A percentile compares a stretch with the other conserved stretches of the same genome.
These are phyloP conservation scores for Podilymbus podiceps DNA, from an alignment of 2,113 vertebrate genomes.

Conservation along the genomic window DNA sequence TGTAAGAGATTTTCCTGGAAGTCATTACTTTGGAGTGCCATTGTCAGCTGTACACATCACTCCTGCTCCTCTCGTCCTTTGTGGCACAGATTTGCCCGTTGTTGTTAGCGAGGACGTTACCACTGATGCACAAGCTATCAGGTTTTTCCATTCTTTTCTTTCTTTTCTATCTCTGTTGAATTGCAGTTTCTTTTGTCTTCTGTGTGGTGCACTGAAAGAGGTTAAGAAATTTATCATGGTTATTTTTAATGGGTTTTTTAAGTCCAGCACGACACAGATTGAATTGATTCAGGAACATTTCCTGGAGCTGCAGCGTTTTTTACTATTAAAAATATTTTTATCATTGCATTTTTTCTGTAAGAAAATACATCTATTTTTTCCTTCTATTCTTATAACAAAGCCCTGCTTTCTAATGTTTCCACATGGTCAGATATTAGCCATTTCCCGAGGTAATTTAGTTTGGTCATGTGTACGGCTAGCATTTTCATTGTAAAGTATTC, in stretches of 20 bases:
- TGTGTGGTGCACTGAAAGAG: not conserved
- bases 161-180: slow-evolving; percentile 32
- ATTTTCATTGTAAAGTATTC: slow-evolving; percentile 43
- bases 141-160: slow-evolving; percentile 18
- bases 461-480: slow-evolving; percentile 9
- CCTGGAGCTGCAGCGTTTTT: slow-evolving; percentile 18
- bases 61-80: slow-evolving; percentile 2
- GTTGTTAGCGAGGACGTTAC: not conserved
- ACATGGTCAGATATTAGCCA: slow-evolving; percentile 47
- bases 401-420: slow-evolving; percentile 20
- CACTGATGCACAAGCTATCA: slow-evolving; percentile 12
- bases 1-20: slow-evolving; percentile 54
- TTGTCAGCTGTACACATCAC: not conserved
- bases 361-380: slow-evolving; percentile 13
- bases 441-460: slow-evolving; percentile 55
- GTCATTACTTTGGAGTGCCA: slow-evolving; percentile 26
- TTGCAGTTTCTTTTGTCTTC: slow-evolving; percentile 62
- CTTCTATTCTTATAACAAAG: slow-evolving; percentile 3
- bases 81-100: not conserved
- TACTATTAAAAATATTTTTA: slow-evolving; percentile 45
- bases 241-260: slow-evolving; percentile 60
- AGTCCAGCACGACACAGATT: not conserved
- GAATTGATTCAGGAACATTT: slow-evolving; percentile 51
- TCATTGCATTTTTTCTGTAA: slow-evolving; percentile 9
- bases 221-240: slow-evolving; percentile 48